Base-by-base conservation (phyloP, 2,888 invertebrate species). In the Seladonia tumulorum region DNA sequence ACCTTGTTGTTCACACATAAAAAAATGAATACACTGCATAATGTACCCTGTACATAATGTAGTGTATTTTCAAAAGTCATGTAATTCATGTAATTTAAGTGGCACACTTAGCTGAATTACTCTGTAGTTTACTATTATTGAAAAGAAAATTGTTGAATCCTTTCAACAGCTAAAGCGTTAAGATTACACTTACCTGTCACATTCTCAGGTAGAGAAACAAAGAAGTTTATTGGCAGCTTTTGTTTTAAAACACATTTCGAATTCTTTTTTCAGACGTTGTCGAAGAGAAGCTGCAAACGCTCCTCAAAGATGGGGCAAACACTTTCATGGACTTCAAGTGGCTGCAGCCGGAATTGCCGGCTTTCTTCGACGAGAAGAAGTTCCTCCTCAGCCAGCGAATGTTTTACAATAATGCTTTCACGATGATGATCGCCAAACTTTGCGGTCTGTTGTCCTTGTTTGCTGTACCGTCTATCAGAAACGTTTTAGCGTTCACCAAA, bases 361-460 rank as follows among this genome's bases (percentile, higher is more conserved):
- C 96, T 47, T 97, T 97, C 96, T 98, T 96, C 93, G 96, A 97
- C 93, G 96, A 96, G 86, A 94, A 96, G 80, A 96, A 97, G 93
- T 97, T 96, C 92, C 84, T 71, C 5, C 70, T 97, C 89, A 98
- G 97, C 0, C 98, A 98, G 91, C 94, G 95, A 29, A 98, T 97
- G 93, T 98, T 97, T 94, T 95, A 95, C 90, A 96, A 97, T 82
- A 96, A 98, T 94, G 95, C 97, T 77, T 97, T 97, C 93, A 95
- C 97, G 2, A 96, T 98, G 93, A 96, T 97, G 87, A 95, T 97
- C 0, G 96, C 97, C 0, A 98, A 98, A 96, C 95, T 98, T 63
- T 95, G 96, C 76, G 98, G 98, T 0, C 95, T 99, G 45, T 95
- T 98, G 22, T 96, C 97, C 0, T 97, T 98, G 39, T 95, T 99